Conservation (phyloP, 2,888 invertebrate species). For the Spicauda simplicius region DNA sequence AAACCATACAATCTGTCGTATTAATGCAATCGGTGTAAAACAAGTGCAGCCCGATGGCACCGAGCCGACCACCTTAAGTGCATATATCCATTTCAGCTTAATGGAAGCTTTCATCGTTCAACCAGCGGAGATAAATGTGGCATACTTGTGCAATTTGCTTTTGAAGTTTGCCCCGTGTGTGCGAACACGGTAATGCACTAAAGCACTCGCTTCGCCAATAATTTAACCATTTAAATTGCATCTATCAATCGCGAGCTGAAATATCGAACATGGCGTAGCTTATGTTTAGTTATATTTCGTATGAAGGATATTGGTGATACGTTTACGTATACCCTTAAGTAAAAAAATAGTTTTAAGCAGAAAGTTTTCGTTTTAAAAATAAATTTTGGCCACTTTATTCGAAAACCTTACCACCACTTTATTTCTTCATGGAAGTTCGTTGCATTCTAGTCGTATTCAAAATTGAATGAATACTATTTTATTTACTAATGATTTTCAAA, state of each 20-base stretch:
- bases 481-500: no score
- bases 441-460: no score
- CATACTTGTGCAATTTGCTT: slow-evolving; percentile 72
- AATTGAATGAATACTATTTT: no score
- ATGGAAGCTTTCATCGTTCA: slow-evolving; percentile 75
- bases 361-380: no score
- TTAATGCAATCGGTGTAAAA: slow-evolving; percentile 51
- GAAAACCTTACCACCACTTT: no score
- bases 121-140: slow-evolving; percentile 69
- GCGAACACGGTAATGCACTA: slow-evolving; percentile 69
- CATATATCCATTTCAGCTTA: slow-evolving; percentile 73
- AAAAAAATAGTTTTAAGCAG: no score
- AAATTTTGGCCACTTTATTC: no score
- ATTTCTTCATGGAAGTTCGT: no score
- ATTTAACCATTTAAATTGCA: slow-evolving; percentile 63
- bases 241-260: slow-evolving; percentile 58
- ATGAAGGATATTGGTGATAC: background rate
- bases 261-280: slow-evolving; percentile 47
- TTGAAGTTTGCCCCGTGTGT: slow-evolving; percentile 67
- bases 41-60: slow-evolving; percentile 51
- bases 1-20: slow-evolving; percentile 27
- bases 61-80: slow-evolving; percentile 67
- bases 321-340: background rate
- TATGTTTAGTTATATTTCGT: slow-evolving; percentile 2
- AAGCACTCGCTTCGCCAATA: slow-evolving; percentile 57